Conservation (phyloP, 2,113 vertebrate genomes). For the Prunella himalayana region DNA sequence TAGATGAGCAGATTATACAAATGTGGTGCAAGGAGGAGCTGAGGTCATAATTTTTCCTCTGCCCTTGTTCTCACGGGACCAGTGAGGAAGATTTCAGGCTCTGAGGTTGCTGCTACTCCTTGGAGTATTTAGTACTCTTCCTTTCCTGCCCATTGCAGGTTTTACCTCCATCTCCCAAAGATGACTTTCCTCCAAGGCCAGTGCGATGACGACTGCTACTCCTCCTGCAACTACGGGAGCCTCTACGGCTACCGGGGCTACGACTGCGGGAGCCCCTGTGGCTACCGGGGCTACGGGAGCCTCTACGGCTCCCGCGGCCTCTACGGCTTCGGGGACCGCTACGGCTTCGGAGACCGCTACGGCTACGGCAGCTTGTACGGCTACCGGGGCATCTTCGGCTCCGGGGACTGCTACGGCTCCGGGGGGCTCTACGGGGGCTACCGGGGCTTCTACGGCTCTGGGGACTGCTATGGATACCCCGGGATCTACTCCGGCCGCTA, state of each 20-base stretch:
- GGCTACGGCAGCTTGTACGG: background rate
- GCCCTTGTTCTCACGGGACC: accelerated
- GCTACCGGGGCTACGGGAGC: background rate
- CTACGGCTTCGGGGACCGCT: background rate
- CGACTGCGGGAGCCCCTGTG: background rate
- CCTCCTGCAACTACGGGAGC: background rate
- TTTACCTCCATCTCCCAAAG: background rate
- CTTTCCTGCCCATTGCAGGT: background rate
- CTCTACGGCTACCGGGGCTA: background rate
- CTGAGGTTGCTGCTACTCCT: background rate
- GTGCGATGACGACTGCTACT: conserved; percentile 3
- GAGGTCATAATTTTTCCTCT: background rate
- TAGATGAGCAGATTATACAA: background rate
- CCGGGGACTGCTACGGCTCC: background rate
- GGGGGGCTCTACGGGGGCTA: background rate
- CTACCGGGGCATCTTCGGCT: background rate
- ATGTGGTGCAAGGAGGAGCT: background rate
- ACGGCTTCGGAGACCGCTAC: background rate
- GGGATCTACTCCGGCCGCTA: background rate
- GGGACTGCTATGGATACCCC: background rate
- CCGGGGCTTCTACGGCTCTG: background rate
- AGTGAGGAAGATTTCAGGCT: background rate
- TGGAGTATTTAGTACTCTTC: background rate
- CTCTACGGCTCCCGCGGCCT: background rate
- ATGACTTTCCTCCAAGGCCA: conserved; percentile 20